Evolutionary conservation across 2,113 vertebrate genomes (phyloP).

Genomic region (Turnix velox): DNA sequence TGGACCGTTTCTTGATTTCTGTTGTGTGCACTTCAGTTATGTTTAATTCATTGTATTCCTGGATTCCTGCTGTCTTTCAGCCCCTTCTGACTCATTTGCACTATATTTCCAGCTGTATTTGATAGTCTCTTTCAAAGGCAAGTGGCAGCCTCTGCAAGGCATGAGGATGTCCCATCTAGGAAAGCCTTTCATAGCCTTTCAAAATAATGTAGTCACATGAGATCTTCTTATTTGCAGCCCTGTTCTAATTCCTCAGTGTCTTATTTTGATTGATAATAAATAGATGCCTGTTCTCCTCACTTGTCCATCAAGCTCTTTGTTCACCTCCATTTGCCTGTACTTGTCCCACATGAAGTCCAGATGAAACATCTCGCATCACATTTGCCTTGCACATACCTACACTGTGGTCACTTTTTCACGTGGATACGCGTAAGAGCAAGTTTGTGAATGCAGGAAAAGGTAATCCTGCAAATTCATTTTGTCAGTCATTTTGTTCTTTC

Average conservation of each 20-base stretch:
- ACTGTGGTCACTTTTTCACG: neutral
- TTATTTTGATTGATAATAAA: neutral
- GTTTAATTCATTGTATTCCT: slow-evolving; percentile 34
- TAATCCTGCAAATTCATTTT: neutral
- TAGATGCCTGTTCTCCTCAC: neutral
- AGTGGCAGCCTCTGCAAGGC: neutral
- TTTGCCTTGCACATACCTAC: fast-evolving
- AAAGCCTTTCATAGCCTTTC: neutral
- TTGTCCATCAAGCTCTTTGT: neutral
- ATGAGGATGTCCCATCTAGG: neutral
- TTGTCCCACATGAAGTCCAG: neutral
- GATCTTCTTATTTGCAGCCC: neutral
- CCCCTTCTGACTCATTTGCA: neutral
- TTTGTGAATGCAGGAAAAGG: neutral
- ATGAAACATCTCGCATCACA: fast-evolving
- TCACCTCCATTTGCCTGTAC: neutral
- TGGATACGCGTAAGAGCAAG: neutral
- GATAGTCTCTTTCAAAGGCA: neutral
- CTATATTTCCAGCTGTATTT: neutral
- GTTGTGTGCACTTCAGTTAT: neutral
- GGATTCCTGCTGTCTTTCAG: neutral
- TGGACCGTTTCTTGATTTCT: slow-evolving; percentile 1
- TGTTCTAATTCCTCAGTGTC: neutral
- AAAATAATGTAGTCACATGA: neutral
- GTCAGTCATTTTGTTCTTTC: neutral